These are phyloP conservation scores for Limnothrissa miodon DNA, from an alignment of 2,113 vertebrate species.

Conservation along the genomic window DNA sequence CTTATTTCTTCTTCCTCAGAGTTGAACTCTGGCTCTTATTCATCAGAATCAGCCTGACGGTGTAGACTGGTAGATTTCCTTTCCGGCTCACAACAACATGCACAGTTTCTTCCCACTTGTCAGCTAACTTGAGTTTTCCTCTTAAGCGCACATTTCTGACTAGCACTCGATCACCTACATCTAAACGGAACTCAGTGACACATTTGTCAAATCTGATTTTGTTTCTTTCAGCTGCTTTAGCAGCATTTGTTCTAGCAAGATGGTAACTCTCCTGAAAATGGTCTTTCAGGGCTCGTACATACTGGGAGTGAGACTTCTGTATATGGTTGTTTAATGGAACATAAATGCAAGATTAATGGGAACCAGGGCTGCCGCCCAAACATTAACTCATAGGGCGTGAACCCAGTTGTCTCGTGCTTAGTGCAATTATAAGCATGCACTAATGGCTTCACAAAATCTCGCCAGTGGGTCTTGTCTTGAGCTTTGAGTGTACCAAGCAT, in stretches of 20 bases:
- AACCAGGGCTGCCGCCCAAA: slow-evolving; percentile 34
- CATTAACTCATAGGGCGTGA: slow-evolving; percentile 33
- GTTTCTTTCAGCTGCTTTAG: slow-evolving; percentile 19
- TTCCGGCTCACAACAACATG: slow-evolving; percentile 17
- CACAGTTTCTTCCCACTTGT: slow-evolving; percentile 26
- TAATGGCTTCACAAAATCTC: slow-evolving; percentile 12
- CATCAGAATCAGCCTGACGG: neutral
- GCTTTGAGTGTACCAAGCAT: slow-evolving; percentile 36
- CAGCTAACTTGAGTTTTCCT: slow-evolving; percentile 26
- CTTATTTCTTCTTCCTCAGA: neutral
- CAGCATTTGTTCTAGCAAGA: slow-evolving; percentile 13
- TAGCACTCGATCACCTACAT: slow-evolving; percentile 25
- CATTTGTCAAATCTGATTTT: slow-evolving; percentile 30
- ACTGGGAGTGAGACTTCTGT: slow-evolving; percentile 18
- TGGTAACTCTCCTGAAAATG: slow-evolving; percentile 26
- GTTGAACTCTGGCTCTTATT: neutral
- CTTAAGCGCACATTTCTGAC: slow-evolving; percentile 22
- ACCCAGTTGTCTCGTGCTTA: slow-evolving; percentile 26
- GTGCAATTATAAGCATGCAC: slow-evolving; percentile 44
- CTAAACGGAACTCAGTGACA: slow-evolving; percentile 10
- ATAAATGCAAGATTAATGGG: neutral
- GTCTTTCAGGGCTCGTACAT: slow-evolving; percentile 11
- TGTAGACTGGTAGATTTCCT: slow-evolving; percentile 23
- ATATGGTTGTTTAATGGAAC: neutral
- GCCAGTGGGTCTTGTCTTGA: slow-evolving; percentile 19